Conservation (phyloP, 2,888 invertebrate genomes). For the Tipula unca region DNA sequence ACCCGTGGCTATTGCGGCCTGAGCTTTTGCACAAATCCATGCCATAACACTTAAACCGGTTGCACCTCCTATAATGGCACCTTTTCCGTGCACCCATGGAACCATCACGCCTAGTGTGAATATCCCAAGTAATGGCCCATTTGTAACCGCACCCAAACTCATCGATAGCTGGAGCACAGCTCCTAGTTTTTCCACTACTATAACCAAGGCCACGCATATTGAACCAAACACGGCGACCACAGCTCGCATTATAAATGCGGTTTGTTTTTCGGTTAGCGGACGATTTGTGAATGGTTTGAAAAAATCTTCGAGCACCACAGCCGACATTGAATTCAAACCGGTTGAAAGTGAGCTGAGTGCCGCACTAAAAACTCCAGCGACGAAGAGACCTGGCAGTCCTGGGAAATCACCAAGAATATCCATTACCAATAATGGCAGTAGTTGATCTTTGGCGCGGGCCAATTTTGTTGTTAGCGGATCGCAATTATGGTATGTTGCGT, state of each 20-base stretch:
- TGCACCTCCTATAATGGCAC: constrained; percentile 48
- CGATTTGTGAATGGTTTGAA: constrained; percentile 48
- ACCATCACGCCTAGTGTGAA: constrained; percentile 60
- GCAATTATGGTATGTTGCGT: constrained; percentile 73
- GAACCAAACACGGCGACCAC: constrained; percentile 56
- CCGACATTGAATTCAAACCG: constrained; percentile 67
- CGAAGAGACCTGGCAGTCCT: constrained; percentile 79
- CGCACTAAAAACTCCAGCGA: constrained; percentile 85
- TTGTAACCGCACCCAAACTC: constrained; percentile 54
- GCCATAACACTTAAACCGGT: constrained; percentile 45
- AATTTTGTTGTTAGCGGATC: constrained; percentile 72
- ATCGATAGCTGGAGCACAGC: constrained; percentile 60
- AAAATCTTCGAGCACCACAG: constrained; percentile 64
- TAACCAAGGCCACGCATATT: constrained; percentile 53
- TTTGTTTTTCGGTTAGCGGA: constrained; percentile 47
- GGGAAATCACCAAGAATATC: constrained; percentile 67
- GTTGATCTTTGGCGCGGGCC: constrained; percentile 65
- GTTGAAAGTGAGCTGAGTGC: constrained; percentile 76
- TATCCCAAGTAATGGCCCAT: constrained; percentile 58
- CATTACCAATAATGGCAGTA: constrained; percentile 77
- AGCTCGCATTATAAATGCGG: constrained; percentile 55
- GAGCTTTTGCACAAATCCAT: constrained; percentile 49
- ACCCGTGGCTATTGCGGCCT: constrained; percentile 46
- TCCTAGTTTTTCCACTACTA: constrained; percentile 57
- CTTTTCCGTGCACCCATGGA: constrained; percentile 56